A percentile compares a stretch with the other conserved stretches of the same genome.
phyloP scores from a whole-genome alignment of 2,113 vertebrate species.

The Climacteris rufus region DNA sequence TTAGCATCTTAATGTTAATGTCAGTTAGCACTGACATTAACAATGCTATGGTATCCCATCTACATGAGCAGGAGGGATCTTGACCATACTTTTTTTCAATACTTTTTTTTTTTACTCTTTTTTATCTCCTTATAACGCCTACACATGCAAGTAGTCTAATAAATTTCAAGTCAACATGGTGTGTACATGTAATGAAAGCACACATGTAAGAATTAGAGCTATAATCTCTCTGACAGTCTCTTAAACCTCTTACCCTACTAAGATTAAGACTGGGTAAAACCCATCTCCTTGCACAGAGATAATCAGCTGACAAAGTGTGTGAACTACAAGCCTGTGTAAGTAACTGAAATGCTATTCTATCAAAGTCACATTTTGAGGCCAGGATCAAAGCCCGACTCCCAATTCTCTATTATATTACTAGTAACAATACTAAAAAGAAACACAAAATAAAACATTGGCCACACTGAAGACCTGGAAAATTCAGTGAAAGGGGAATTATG shows the following conservation, averaged over 20 bases:
- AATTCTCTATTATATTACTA: background rate
- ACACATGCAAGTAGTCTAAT: background rate
- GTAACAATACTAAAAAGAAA: background rate
- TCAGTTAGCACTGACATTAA: background rate
- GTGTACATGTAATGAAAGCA: background rate
- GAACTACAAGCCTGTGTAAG: background rate
- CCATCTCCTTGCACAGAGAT: background rate
- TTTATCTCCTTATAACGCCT: background rate
- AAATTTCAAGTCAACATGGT: slow-evolving; percentile 4
- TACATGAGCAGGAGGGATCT: background rate
- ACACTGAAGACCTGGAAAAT: background rate
- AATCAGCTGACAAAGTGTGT: background rate
- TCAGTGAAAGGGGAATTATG: background rate
- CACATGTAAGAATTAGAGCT: slow-evolving; percentile 12
- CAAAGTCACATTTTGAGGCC: background rate
- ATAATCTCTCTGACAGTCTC: slow-evolving; percentile 2
- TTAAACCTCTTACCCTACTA: slow-evolving; percentile 12
- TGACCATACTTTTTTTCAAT: background rate
- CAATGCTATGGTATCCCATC: background rate
- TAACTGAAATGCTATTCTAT: background rate
- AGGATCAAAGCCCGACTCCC: background rate
- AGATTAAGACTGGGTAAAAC: background rate
- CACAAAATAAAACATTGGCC: background rate
- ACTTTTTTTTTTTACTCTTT: background rate
- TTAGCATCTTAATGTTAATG: too few species aligned